phyloP scores from a whole-genome alignment of 2,113 vertebrate species.

The Albula goreensis region DNA sequence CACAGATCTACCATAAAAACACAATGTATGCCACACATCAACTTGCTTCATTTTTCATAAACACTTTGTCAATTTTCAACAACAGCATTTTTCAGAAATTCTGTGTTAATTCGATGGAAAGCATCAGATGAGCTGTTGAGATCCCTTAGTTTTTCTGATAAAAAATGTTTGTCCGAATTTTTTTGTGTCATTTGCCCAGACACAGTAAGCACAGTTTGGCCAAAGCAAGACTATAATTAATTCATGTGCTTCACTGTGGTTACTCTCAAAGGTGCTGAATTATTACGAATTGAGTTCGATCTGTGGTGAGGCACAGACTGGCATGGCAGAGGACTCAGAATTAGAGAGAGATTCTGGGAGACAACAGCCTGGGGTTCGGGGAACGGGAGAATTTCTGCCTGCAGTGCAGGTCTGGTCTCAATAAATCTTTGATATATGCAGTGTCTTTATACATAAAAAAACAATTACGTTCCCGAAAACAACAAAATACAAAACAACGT shows the following conservation, averaged over 20 bases:
- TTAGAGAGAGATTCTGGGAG: background rate
- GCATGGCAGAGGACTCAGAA: background rate
- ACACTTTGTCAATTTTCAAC: too few species aligned
- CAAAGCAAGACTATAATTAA: slow-evolving; percentile 46
- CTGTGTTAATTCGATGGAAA: background rate
- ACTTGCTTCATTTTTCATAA: too few species aligned
- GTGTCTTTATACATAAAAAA: background rate
- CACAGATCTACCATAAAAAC: too few species aligned
- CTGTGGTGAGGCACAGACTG: background rate
- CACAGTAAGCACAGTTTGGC: slow-evolving; percentile 41
- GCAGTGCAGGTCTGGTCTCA: background rate
- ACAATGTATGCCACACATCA: too few species aligned
- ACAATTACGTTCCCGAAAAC: background rate
- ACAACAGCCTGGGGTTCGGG: background rate
- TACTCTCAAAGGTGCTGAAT: slow-evolving; percentile 21
- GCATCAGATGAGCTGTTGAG: slow-evolving; percentile 38
- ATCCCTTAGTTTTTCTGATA: slow-evolving; percentile 41
- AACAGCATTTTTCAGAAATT: too few species aligned
- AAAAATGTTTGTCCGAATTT: slow-evolving; percentile 37
- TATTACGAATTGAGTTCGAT: slow-evolving; percentile 27
- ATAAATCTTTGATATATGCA: slow-evolving; percentile 19
- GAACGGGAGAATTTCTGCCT: background rate
- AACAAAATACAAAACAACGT: background rate
- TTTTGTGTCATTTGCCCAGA: slow-evolving; percentile 56
- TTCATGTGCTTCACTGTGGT: slow-evolving; percentile 24